Evolutionary conservation across 2,888 invertebrate species (phyloP).

Genomic region (Andrena praecox): DNA sequence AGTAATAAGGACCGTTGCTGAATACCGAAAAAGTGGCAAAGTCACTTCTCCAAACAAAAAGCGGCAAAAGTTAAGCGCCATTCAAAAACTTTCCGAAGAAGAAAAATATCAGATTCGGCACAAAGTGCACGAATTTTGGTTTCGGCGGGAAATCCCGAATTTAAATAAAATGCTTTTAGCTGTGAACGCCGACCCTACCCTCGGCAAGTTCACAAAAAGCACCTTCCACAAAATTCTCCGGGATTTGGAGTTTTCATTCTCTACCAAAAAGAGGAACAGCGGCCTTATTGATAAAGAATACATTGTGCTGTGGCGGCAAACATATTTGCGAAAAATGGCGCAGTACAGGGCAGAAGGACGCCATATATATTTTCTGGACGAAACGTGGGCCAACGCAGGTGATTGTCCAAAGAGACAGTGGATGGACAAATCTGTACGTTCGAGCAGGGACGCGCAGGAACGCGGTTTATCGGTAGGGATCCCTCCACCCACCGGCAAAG

Average conservation of each 20-base stretch:
- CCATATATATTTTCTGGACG: constrained; percentile 10
- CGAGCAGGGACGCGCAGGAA: no score
- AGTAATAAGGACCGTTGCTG: background rate
- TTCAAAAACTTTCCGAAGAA: background rate
- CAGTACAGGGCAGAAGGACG: constrained; percentile 11
- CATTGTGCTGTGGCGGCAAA: background rate
- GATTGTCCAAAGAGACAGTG: no score
- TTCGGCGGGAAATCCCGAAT: background rate
- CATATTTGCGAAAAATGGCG: background rate
- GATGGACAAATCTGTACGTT: no score
- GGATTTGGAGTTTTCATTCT: background rate
- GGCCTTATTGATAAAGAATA: no score
- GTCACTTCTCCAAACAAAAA: background rate
- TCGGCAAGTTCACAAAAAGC: background rate
- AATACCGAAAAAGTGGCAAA: background rate
- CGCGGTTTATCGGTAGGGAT: no score
- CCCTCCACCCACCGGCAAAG: no score
- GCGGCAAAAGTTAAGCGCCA: background rate
- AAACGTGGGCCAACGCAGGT: background rate
- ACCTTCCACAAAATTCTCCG: background rate
- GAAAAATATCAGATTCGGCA: background rate
- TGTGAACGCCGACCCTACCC: background rate
- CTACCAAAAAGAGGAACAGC: no score
- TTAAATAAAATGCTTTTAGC: background rate
- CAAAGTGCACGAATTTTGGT: constrained; percentile 9